Evolutionary conservation across 1,140 invertebrate genomes (phyloP).

Genomic region (Teleogryllus occipitalis): DNA sequence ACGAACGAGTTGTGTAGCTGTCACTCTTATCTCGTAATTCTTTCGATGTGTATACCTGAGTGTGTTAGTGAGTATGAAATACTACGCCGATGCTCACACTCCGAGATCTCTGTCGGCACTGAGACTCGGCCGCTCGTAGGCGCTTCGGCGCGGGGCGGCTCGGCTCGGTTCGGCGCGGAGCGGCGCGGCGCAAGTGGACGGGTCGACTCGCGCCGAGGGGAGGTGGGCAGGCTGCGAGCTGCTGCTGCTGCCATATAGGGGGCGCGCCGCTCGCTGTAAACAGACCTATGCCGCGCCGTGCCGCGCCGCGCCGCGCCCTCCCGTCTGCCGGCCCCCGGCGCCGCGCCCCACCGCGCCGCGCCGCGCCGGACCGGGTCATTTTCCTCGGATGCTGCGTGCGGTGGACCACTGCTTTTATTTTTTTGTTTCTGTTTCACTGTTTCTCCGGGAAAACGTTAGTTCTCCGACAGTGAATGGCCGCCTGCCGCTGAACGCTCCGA

Average conservation of each 20-base stretch:
- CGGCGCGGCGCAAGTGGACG: conserved; percentile 16
- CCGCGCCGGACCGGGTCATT: neutral
- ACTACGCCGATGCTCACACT: conserved; percentile 10
- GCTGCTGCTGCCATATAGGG: conserved; percentile 24
- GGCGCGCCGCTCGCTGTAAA: conserved; percentile 20
- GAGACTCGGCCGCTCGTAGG: neutral
- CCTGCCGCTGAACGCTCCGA: neutral
- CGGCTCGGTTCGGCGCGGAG: conserved; percentile 7
- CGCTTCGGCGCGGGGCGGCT: neutral
- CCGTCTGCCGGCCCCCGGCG: neutral
- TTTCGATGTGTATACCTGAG: conserved; percentile 18
- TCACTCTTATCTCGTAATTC: neutral
- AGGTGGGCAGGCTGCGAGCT: conserved; percentile 12
- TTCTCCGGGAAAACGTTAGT: neutral
- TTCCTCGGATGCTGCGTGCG: neutral
- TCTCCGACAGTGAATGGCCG: neutral
- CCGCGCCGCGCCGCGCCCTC: too few relatives aligned
- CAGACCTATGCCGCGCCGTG: conserved; percentile 14
- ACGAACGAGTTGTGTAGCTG: too few relatives aligned
- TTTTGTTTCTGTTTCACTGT: neutral
- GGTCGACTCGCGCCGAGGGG: conserved; percentile 13
- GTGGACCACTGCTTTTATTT: neutral
- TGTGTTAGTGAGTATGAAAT: conserved; percentile 9
- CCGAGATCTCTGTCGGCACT: conserved; percentile 21
- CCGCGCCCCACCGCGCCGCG: too few relatives aligned